Evolutionary conservation across 2,888 invertebrate species (phyloP).

Genomic region (Apotomis turbidana): DNA sequence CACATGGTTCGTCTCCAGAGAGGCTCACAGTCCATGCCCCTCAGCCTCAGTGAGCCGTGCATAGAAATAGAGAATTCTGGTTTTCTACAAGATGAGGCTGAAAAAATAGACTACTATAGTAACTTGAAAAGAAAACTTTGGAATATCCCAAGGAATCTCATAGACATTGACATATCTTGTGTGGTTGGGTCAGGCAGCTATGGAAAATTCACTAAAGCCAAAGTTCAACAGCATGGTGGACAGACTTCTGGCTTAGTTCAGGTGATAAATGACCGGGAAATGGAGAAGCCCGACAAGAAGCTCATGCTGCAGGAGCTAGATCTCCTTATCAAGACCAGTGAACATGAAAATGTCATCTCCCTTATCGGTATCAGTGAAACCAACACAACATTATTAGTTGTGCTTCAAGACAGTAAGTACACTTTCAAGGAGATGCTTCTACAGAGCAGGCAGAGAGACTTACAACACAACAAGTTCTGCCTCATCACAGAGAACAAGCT

Average conservation of each 20-base stretch:
- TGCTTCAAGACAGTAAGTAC: constrained; percentile 87
- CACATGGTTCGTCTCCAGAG: constrained; percentile 76
- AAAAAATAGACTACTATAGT: constrained; percentile 87
- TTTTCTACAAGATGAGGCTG: constrained; percentile 89
- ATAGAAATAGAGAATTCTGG: constrained; percentile 92
- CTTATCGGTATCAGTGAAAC: constrained; percentile 92
- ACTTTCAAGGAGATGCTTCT: constrained; percentile 89
- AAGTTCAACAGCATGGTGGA: constrained; percentile 85
- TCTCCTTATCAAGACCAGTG: constrained; percentile 86
- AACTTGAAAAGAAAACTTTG: constrained; percentile 90
- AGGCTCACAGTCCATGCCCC: constrained; percentile 82
- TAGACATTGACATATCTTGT: constrained; percentile 88
- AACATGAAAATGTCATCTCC: constrained; percentile 88
- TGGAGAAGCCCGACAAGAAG: constrained; percentile 80
- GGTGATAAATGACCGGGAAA: constrained; percentile 84
- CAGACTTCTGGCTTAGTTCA: constrained; percentile 85
- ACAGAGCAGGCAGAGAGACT: constrained; percentile 81
- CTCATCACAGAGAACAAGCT: constrained; percentile 85
- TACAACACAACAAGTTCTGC: constrained; percentile 82
- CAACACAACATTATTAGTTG: constrained; percentile 88
- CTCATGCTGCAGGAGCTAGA: constrained; percentile 88
- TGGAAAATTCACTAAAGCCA: constrained; percentile 90
- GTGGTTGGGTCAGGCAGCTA: constrained; percentile 90
- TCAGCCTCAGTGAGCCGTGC: constrained; percentile 91
- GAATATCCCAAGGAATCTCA: constrained; percentile 87